Base-by-base conservation (phyloP, 1,140 invertebrate species). In the Trichoplusia ni region DNA sequence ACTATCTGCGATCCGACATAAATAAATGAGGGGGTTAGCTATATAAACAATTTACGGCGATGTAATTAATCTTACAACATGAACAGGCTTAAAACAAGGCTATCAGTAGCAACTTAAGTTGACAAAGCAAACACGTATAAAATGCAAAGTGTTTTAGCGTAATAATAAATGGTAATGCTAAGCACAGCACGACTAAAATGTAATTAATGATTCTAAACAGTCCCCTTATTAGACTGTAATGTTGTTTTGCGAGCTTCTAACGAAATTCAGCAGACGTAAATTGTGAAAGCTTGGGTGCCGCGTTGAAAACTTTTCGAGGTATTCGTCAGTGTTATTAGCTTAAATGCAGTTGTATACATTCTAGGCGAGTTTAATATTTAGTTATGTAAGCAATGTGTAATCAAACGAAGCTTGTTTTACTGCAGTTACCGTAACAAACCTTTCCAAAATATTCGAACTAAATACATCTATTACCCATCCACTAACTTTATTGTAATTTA, bases 171-270 rank as follows among this genome's bases (percentile, higher is more conserved):
- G 69, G 63, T 73, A 71, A 73, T 62, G 64, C 64, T 77, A 70
- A 78, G 67, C 73, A 68, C 65, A 60, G 66, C 56, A 62, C 37
- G 49, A 65, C 68, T 72, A 62, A 71, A 74, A 64, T 54, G 65
- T 80, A 80, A 81, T 82, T 81, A 85, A 79, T 81, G 72, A 68
- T 71, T 72, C 71, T 79, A 82, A 82, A 77, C 77, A 65, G 53
- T 71, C 69, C 61, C 71, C 35, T 83, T 79, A 79, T 85, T 77
- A 72, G 33, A 68, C 67, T 58, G 68, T 78, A 80, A 82, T 75
- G 68, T 75, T 75, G 62, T 69, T 80, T 64, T 65, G 73, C 67
- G 73, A 75, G 64, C 58, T 47, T 67, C 65, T 76, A 77, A 73
- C 70, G 67, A 79, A 77, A 77, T 58, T 81, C 72, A 75, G 59